Conservation (phyloP, 2,113 vertebrate species). For the Anarrhichthys ocellatus region DNA sequence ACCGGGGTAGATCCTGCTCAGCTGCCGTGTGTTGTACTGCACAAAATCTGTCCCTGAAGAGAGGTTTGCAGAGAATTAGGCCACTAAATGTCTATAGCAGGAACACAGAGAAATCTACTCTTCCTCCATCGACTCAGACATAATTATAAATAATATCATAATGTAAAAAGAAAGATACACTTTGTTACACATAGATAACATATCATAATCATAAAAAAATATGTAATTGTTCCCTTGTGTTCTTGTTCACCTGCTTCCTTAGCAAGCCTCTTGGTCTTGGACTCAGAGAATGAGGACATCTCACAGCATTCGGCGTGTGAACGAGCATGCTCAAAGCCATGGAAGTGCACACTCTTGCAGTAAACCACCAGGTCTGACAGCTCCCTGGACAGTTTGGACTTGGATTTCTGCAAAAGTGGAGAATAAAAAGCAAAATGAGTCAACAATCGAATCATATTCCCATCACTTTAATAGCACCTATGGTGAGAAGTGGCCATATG, state of each 20-base stretch:
- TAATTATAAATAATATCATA: not conserved
- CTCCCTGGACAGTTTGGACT: slow-evolving; percentile 84
- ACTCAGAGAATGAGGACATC: slow-evolving; percentile 92
- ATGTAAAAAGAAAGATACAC: no score
- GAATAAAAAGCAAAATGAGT: not conserved
- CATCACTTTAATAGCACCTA: not conserved
- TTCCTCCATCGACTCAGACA: not conserved
- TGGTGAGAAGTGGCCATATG: not conserved
- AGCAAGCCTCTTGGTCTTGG: slow-evolving; percentile 88
- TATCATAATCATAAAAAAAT: not conserved
- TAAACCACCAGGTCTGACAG: slow-evolving; percentile 93
- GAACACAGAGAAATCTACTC: not conserved
- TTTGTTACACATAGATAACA: not conserved
- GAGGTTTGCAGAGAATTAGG: not conserved
- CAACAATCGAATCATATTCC: not conserved
- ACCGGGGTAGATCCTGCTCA: slow-evolving; percentile 92
- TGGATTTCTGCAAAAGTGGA: slow-evolving; percentile 80
- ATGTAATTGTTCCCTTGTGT: not conserved
- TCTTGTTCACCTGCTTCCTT: slow-evolving; percentile 87
- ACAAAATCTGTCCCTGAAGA: slow-evolving; percentile 86
- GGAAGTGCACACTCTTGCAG: slow-evolving; percentile 91
- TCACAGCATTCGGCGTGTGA: slow-evolving; percentile 86
- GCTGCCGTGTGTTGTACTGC: slow-evolving; percentile 88
- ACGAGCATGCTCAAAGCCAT: slow-evolving; percentile 85
- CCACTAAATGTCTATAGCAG: not conserved